Evolutionary conservation across 2,113 vertebrate genomes (phyloP).

Genomic region (Silurus glanis): DNA sequence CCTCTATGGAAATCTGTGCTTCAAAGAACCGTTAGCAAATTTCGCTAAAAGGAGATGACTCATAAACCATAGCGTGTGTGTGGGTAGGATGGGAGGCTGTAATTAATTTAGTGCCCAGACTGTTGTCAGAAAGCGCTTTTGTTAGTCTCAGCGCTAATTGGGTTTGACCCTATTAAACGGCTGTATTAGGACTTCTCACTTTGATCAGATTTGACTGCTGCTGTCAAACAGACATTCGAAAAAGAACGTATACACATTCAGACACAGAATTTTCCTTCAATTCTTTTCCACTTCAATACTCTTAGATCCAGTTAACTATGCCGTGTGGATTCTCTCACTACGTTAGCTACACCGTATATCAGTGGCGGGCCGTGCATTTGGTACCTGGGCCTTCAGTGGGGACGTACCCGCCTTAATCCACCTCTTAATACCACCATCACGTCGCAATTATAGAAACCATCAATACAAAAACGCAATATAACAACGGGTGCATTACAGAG

Average conservation of each 20-base stretch:
- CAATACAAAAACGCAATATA: too few relatives aligned
- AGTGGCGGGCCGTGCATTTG: too few relatives aligned
- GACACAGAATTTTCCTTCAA: background rate
- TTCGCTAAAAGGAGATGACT: background rate
- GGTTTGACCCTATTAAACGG: background rate
- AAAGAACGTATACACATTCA: background rate
- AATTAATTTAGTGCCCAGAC: conserved; percentile 31
- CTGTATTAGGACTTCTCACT: background rate
- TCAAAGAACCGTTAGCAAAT: background rate
- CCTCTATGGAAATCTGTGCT: background rate
- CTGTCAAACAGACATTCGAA: conserved; percentile 16
- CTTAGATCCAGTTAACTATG: background rate
- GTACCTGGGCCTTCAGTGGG: too few relatives aligned
- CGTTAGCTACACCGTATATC: background rate
- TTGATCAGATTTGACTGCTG: background rate
- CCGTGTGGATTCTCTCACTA: background rate
- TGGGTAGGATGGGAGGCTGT: background rate
- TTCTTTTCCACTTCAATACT: background rate
- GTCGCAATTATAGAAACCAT: too few relatives aligned
- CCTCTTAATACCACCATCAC: too few relatives aligned
- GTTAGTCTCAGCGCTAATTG: background rate
- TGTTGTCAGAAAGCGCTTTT: conserved; percentile 10
- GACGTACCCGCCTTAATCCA: too few relatives aligned
- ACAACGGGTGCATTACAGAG: too few relatives aligned
- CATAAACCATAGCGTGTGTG: background rate